These are phyloP conservation scores for Ibidorhyncha struthersii DNA, from an alignment of 2,113 vertebrate species.

Conservation along the genomic window DNA sequence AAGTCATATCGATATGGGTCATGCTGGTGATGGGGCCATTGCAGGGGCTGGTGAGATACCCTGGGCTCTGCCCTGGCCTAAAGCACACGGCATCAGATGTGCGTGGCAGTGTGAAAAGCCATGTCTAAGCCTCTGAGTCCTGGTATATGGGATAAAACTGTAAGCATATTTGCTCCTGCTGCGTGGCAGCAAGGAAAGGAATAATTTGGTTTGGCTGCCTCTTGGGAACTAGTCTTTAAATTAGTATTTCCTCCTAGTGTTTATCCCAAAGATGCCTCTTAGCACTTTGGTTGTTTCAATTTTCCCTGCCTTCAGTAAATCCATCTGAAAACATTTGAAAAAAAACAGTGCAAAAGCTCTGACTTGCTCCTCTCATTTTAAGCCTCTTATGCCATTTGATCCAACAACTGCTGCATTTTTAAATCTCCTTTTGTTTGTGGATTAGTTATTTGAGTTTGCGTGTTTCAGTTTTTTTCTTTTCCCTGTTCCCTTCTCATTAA, in stretches of 20 bases:
- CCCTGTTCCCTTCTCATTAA: not conserved
- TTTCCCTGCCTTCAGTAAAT: not conserved
- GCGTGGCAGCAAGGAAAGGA: not conserved
- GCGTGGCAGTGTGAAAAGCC: not conserved
- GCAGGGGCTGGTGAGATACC: not conserved
- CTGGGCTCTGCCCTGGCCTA: not conserved
- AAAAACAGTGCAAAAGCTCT: not conserved
- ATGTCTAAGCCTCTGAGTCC: not conserved
- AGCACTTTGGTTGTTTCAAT: not conserved
- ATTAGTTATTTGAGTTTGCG: not conserved
- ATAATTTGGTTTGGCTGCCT: not conserved
- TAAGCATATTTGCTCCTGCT: not conserved
- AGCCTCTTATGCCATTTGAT: not conserved
- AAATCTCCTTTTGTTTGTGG: not conserved
- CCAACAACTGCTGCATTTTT: not conserved
- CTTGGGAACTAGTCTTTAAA: not conserved
- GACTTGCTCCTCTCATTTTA: not conserved
- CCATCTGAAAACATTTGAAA: not conserved
- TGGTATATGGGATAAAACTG: not conserved
- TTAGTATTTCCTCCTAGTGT: not conserved
- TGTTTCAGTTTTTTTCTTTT: not conserved
- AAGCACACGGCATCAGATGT: not conserved
- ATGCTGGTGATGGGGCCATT: not conserved
- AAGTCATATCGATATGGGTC: too few relatives aligned
- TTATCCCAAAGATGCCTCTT: not conserved